These are phyloP conservation scores for Xenopus laevis DNA, from an alignment of 2,113 vertebrate genomes.

Conservation along the genomic window DNA sequence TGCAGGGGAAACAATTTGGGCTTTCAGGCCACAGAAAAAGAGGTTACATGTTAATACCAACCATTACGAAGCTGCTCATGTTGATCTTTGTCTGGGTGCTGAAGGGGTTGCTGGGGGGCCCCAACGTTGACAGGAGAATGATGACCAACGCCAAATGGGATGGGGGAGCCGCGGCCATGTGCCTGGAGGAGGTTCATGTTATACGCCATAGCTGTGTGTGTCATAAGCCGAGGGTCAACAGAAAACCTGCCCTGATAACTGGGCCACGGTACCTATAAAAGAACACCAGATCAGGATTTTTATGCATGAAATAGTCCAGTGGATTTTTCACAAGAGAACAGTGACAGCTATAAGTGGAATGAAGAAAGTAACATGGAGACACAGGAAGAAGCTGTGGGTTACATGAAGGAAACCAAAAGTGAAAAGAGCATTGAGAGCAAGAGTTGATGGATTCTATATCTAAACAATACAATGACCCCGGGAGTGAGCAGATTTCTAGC, in stretches of 20 bases:
- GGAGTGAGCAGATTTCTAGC: too few species aligned
- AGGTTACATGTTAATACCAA: slow-evolving; percentile 49
- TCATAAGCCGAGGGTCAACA: slow-evolving; percentile 92
- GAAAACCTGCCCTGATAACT: slow-evolving; percentile 96
- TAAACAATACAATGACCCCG: too few species aligned
- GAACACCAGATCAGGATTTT: background rate
- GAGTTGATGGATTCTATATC: too few species aligned
- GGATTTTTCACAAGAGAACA: too few species aligned
- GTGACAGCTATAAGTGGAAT: too few species aligned
- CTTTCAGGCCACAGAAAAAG: too few species aligned
- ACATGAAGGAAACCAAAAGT: too few species aligned
- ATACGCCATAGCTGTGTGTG: slow-evolving; percentile 93
- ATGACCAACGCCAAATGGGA: slow-evolving; percentile 86
- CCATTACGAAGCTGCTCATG: slow-evolving; percentile 83
- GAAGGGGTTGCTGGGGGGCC: slow-evolving; percentile 65
- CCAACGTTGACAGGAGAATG: slow-evolving; percentile 83
- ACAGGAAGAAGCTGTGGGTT: too few species aligned
- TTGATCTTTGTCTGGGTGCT: slow-evolving; percentile 81
- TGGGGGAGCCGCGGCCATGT: slow-evolving; percentile 86
- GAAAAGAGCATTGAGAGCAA: too few species aligned
- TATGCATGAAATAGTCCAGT: too few species aligned
- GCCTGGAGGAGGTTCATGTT: slow-evolving; percentile 92
- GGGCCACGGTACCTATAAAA: slow-evolving; percentile 85
- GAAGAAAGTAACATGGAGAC: too few species aligned
- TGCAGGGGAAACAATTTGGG: too few species aligned